Evolutionary conservation across 2,888 invertebrate genomes (phyloP), one percentile per base, ranked within the genome.

Genomic region (Eupithecia inturbata): DNA sequence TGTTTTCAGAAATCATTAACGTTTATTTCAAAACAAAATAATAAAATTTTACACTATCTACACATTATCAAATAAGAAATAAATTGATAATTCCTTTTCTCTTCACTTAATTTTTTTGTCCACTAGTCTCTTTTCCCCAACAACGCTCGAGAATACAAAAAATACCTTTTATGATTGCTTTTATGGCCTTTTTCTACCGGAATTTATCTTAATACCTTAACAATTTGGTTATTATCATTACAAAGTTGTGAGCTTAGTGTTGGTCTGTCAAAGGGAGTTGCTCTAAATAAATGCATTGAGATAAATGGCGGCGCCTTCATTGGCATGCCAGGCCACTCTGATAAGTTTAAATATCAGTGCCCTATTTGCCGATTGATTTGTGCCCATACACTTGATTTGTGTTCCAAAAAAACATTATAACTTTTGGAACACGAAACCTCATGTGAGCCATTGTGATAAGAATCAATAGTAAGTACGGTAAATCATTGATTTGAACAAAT

Each of bases 281-380:
- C 64, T 68, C 36, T 75, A 28, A 68, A 71, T 71, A 41, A 16
- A 36, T 33, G 41, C 70, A 73, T 75, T 75, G 31, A 57, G 72
- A 76, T 73, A 64, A 49, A 78, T 77, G 68, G 36, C n/a, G 68
- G 36, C n/a, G 67, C 9, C 12, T 45, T 72, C n/a, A 72, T 67
- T 49, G 26, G 64, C 39, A 45, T 6, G 28, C 5, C 63, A 49
- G 57, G 28, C 5, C 63, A 49, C 62, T 33, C 7, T 67, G 31
- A 78, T 78, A 72, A 74, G 39, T 71, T 71, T 66, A 53, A 78
- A 77, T 78, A 49, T 36, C 53, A 1, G 22, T 71, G 71, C 19
- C 73, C 71, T 72, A 72, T 72, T 72, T 66, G 26, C 68, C 26
- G 31, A 64, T 64, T 36, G 36, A n/a, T 33, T 12, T 64, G n/a